These are phyloP conservation scores for Pachypeltis micranthus DNA, from an alignment of 1,140 invertebrate genomes.

Conservation along the genomic window DNA sequence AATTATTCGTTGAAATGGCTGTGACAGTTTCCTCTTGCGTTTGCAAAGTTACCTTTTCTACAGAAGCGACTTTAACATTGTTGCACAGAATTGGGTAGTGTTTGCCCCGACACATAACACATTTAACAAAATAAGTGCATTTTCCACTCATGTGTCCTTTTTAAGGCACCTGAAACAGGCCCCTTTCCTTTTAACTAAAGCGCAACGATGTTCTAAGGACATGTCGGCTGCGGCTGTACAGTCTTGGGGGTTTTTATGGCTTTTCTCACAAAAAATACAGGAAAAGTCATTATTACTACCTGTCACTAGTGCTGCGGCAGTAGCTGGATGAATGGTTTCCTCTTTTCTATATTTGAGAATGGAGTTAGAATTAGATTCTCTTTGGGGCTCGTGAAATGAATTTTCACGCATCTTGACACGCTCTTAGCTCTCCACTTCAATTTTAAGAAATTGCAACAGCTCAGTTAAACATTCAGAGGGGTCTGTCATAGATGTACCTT, in stretches of 20 bases:
- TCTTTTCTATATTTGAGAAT: too few species aligned
- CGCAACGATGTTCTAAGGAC: background rate
- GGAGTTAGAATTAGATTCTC: background rate
- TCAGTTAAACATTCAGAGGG: constrained; percentile 14
- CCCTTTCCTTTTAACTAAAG: background rate
- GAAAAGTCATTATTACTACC: background rate
- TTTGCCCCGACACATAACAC: background rate
- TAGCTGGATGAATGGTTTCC: background rate
- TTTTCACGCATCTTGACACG: constrained; percentile 25
- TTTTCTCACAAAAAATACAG: constrained; percentile 1
- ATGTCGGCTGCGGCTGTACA: background rate
- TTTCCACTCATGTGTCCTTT: background rate
- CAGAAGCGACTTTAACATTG: background rate
- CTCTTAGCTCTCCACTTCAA: constrained; percentile 27
- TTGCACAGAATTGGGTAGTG: background rate
- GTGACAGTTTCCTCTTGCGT: background rate
- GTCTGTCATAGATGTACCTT: background rate
- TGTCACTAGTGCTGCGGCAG: background rate
- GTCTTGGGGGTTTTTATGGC: background rate
- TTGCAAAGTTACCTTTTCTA: background rate
- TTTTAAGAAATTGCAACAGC: constrained; percentile 27
- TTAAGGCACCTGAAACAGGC: background rate
- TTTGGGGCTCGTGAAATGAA: constrained; percentile 12
- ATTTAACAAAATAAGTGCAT: background rate
- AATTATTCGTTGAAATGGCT: background rate